phyloP scores from a whole-genome alignment of 2,113 vertebrate genomes.

The Lasiurus borealis region DNA sequence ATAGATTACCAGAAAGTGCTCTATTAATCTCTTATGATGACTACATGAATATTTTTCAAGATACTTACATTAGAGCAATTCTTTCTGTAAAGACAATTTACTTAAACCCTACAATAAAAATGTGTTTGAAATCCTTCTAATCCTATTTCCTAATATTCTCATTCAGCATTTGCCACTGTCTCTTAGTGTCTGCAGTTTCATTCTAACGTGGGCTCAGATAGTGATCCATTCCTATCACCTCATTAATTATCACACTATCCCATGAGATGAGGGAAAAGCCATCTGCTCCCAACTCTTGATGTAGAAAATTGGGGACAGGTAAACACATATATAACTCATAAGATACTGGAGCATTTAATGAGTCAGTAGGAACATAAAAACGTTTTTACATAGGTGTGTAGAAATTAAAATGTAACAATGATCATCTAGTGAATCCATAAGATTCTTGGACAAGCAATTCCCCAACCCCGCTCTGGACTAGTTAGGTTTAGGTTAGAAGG shows the following conservation, averaged over 20 bases:
- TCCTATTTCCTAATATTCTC: background rate
- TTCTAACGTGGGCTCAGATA: background rate
- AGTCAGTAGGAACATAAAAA: background rate
- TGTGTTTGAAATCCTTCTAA: background rate
- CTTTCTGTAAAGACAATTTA: conserved; percentile 34
- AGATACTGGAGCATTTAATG: background rate
- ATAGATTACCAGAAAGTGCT: background rate
- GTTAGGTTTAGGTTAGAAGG: conserved; percentile 26
- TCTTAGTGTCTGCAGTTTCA: background rate
- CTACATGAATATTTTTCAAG: background rate
- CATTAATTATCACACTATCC: conserved; percentile 56
- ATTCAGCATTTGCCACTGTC: conserved; percentile 4
- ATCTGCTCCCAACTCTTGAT: conserved; percentile 57
- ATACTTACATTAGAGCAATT: background rate
- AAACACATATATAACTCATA: conserved; percentile 3
- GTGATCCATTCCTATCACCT: background rate
- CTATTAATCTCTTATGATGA: conserved; percentile 65
- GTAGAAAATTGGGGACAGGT: conserved; percentile 43
- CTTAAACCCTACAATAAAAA: conserved; percentile 47
- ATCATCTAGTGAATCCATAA: background rate
- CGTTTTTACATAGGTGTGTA: background rate
- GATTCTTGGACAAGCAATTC: background rate
- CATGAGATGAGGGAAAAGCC: conserved; percentile 8
- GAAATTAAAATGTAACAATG: conserved; percentile 41
- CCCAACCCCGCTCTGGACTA: background rate